These are phyloP conservation scores for Ammodramus savannarum DNA, from an alignment of 2,113 vertebrate genomes.

Conservation along the genomic window DNA sequence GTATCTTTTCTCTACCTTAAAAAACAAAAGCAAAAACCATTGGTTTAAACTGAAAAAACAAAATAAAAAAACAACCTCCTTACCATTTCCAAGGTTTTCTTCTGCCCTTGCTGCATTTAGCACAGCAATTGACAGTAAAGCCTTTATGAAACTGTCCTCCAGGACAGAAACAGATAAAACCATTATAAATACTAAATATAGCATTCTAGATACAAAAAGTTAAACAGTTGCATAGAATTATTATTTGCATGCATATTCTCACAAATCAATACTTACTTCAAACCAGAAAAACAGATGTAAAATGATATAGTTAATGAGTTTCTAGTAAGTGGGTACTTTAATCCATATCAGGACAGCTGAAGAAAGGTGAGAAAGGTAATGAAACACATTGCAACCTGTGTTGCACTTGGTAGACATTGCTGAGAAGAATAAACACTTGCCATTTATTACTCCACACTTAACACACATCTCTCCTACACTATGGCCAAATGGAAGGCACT, in stretches of 20 bases:
- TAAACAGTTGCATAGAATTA: not conserved
- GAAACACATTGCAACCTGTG: not conserved
- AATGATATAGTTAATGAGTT: not conserved
- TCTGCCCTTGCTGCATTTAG: not conserved
- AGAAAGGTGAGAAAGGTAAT: not conserved
- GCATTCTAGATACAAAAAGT: not conserved
- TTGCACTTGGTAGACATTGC: accelerated
- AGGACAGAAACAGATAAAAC: not conserved
- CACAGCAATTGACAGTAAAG: not conserved
- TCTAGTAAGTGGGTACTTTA: not conserved
- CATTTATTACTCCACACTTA: not conserved
- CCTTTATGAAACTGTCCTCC: not conserved
- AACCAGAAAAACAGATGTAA: not conserved
- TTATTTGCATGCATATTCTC: not conserved
- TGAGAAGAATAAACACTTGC: not conserved
- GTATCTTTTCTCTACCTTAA: not conserved
- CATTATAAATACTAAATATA: not conserved
- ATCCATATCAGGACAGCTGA: not conserved
- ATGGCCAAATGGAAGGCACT: not conserved
- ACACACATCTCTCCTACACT: not conserved
- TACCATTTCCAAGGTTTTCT: not conserved
- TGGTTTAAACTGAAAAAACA: not conserved
- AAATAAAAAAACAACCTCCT: not conserved
- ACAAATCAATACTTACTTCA: not conserved
- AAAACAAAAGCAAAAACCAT: not conserved